These are phyloP conservation scores for Melieria picta DNA, from an alignment of 2,888 invertebrate genomes.

Conservation along the genomic window DNA sequence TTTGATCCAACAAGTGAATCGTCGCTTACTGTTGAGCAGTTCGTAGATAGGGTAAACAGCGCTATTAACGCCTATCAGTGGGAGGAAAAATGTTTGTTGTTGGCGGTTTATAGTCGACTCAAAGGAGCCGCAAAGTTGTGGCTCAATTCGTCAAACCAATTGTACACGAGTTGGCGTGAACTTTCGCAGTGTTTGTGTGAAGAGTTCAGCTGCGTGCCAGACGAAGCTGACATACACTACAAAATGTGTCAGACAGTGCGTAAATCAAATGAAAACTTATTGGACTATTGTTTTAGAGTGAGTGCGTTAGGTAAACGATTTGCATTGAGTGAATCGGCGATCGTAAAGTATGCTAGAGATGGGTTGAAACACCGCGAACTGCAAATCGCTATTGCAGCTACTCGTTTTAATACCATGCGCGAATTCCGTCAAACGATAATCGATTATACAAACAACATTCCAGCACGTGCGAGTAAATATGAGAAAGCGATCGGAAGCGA, in stretches of 20 bases:
- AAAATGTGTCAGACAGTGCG: conserved; percentile 15
- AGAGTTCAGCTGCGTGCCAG: conserved; percentile 19
- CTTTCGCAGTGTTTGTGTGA: conserved; percentile 13
- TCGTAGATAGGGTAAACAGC: conserved; percentile 22
- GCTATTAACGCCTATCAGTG: conserved; percentile 25
- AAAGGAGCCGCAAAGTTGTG: conserved; percentile 22
- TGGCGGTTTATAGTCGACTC: conserved; percentile 21
- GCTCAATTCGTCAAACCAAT: conserved; percentile 6
- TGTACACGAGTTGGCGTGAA: conserved; percentile 17
- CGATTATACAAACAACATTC: conserved; percentile 10
- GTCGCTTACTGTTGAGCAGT: conserved; percentile 26
- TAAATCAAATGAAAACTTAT: conserved; percentile 17
- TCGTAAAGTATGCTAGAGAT: conserved; percentile 17
- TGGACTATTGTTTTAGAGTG: conserved; percentile 32
- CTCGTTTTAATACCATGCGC: conserved; percentile 22
- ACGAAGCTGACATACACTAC: conserved; percentile 21
- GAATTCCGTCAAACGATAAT: conserved; percentile 10
- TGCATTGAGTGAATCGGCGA: conserved; percentile 20
- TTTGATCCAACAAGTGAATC: conserved; percentile 21
- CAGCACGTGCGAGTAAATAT: conserved; percentile 14
- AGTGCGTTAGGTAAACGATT: conserved; percentile 1
- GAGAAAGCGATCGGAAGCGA: conserved; percentile 8
- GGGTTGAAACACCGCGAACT: conserved; percentile 15
- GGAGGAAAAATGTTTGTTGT: conserved; percentile 27
- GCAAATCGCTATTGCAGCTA: conserved; percentile 14